Evolutionary conservation across 1,140 invertebrate species (phyloP), one percentile per base, ranked within the genome.

Genomic region (Orius laevigatus): DNA sequence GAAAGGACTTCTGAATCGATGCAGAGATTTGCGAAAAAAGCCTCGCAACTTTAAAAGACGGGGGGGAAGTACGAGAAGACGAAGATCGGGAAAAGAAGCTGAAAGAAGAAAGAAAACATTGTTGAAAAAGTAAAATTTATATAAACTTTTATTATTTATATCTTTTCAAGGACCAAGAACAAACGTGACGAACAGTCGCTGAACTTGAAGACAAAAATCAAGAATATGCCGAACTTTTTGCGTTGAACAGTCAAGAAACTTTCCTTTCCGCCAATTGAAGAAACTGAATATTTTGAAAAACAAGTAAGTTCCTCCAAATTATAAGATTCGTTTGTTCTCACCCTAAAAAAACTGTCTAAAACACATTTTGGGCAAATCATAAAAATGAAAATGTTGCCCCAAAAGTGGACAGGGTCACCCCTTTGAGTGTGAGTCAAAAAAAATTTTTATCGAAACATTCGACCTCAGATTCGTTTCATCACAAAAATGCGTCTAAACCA

Each of bases 11-110:
- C 58, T 62, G 18, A 65, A 72, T 34, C 71, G 73, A 51, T 76
- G 73, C 57, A 67, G 67, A 16, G 78, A 82, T 20, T 63, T 85
- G 11, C n/a, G 81, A 86, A 61, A 64, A 65, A 15, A 80, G 78
- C 57, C 59, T 86, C 19, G 80, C 86, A 60, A 65, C 79, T 54
- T 62, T 88, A 57, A 74, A 72, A 55, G 64, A 70, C 12, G 84
- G n/a, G n/a, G n/a, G n/a, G n/a, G n/a, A n/a, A 87, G 55, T 86
- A 83, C 58, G 84, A 87, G 55, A 74, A 77, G 52, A 84, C 81
- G 83, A 88, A 58, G 88, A 88, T 63, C 88, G 84, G 84, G 68
- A 75, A 14, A 62, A 60, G 5, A 86, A 86, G 64, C 62, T 89
- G 25, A 74, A 80, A 39, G 84, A 85, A 50, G 85, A 88, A 61